Evolutionary conservation across 1,140 invertebrate species (phyloP), one percentile per base, ranked within the genome.

Genomic region (Paracyclopina nana): DNA sequence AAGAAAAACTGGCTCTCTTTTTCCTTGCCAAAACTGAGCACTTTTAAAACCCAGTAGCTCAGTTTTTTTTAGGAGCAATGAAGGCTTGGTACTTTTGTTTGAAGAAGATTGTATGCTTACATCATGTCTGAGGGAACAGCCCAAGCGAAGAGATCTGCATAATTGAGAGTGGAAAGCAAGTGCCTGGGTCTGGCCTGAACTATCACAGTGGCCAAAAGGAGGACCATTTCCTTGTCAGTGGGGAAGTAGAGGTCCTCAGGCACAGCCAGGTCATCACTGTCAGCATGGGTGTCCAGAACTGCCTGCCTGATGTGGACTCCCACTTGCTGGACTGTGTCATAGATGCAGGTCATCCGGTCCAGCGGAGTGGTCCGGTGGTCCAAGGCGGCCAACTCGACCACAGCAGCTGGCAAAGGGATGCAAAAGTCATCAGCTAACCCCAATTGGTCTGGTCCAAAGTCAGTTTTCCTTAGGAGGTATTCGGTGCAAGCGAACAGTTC

Each of bases 341-440:
- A 48, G 14, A 48, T 26, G 30, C 45, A 48, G 12, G 45, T 48
- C 24, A 48, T 26, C n/a, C 28, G 12, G 16, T 48, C 45, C 28
- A 48, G 30, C 2, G 45, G 45, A 25, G 45, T 48, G 27, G 45
- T 48, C 27, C 27, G 27, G 25, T 28, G 27, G 27, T 48, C 45
- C 22, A 48, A 48, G 14, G 25, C 28, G 3, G 45, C 16, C 28
- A 48, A 16, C 22, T 48, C 45, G n/a, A 48, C 45, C 22, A 48
- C 45, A 11, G 45, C 45, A 29, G 45, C 45, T 16, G 45, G 27
- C 18, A 48, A 29, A n/a, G 45, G 45, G 14, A 48, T 29, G 18
- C 45, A 48, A 48, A 48, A 48, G 27, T 48, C 45, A n/a, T 48
- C 45, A 3, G 45, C 24, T 28, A 48, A 28, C 16, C 45, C 45